Evolutionary conservation across 2,113 vertebrate species (phyloP).

Genomic region (Grammomys surdaster): DNA sequence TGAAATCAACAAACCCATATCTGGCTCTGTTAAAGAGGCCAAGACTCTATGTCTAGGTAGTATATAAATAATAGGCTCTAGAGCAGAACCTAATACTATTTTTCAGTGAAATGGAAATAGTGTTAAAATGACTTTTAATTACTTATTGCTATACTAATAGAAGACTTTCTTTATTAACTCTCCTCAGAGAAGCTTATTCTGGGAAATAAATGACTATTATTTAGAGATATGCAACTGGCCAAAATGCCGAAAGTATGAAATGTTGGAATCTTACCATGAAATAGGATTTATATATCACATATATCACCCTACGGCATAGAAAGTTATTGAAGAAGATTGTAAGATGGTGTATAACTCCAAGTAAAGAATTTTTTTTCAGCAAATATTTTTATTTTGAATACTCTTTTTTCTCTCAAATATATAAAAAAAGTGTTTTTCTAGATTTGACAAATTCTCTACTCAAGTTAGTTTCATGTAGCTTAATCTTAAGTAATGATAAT

Average conservation of each 20-base stretch:
- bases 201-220: background rate
- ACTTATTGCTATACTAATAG: background rate
- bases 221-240: background rate
- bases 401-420: background rate
- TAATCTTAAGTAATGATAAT: background rate
- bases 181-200: background rate
- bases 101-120: background rate
- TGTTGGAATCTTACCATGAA: background rate
- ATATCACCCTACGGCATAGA: background rate
- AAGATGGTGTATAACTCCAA: background rate
- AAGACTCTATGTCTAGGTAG: background rate
- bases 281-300: background rate
- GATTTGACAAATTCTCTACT: background rate
- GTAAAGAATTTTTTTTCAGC: background rate
- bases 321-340: background rate
- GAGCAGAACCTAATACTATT: background rate
- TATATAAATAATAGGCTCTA: background rate
- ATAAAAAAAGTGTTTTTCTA: constrained; percentile 19
- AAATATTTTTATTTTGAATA: constrained; percentile 34
- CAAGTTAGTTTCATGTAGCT: constrained; percentile 48
- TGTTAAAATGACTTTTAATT: background rate
- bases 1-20: background rate
- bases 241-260: background rate
- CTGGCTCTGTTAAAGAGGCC: background rate
- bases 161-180: background rate